Evolutionary conservation across 1,140 invertebrate species (phyloP).

Genomic region (Cotesia vestalis): DNA sequence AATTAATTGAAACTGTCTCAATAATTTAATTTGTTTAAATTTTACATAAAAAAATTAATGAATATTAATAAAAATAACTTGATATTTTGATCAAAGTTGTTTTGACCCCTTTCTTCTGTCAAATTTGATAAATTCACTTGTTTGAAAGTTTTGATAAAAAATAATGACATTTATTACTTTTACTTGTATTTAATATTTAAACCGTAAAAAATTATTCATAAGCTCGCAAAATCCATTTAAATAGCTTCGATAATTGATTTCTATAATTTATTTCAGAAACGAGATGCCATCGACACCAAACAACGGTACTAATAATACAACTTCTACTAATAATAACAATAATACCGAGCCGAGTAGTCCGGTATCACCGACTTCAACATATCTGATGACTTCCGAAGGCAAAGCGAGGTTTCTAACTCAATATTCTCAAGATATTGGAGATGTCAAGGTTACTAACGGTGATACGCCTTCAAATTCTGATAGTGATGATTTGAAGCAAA

Average conservation of each 20-base stretch:
- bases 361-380: slow-evolving; percentile 71
- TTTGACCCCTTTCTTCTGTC: too few species aligned
- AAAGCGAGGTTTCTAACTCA: slow-evolving; percentile 75
- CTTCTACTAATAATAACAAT: slow-evolving; percentile 35
- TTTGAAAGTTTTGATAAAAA: too few species aligned
- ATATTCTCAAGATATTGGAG: slow-evolving; percentile 68
- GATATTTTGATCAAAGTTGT: too few species aligned
- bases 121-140: too few species aligned
- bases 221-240: not conserved
- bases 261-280: slow-evolving; percentile 49
- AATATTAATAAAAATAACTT: too few species aligned
- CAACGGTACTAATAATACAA: slow-evolving; percentile 50
- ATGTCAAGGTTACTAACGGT: slow-evolving; percentile 48
- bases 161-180: too few species aligned
- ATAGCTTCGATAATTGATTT: slow-evolving; percentile 14
- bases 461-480: slow-evolving; percentile 56
- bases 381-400: slow-evolving; percentile 76
- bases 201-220: not conserved
- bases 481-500: slow-evolving; percentile 72
- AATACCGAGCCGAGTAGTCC: slow-evolving; percentile 53
- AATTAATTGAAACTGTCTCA: too few species aligned
- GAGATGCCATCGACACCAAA: slow-evolving; percentile 42
- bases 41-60: too few species aligned
- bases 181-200: too few species aligned
- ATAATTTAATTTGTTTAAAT: too few species aligned